Percentiles rank a stretch among this genome's conserved stretches.
These are phyloP conservation scores for Platygyra sinensis DNA, from an alignment of 64 coral and sea anemone species.

Conservation along the genomic window DNA sequence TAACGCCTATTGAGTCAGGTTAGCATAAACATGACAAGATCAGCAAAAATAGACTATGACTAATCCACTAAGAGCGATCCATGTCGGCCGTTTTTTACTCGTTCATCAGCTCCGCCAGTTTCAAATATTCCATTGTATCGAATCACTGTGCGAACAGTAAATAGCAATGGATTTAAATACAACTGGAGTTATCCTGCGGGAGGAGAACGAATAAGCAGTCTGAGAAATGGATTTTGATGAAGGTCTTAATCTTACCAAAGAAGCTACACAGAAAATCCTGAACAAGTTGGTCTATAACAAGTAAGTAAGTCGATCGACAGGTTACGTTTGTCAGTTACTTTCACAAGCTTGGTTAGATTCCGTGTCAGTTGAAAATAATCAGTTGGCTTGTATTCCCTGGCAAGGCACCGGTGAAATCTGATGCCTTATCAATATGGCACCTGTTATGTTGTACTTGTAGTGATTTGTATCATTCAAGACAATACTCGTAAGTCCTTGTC, in stretches of 20 bases:
- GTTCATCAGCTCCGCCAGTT: neutral
- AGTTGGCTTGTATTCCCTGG: neutral
- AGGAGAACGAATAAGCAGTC: neutral
- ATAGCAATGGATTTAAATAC: no score
- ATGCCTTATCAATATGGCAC: neutral
- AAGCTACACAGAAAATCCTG: slow-evolving; percentile 64
- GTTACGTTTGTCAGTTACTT: neutral
- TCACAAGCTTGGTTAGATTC: neutral
- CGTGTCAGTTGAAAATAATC: neutral
- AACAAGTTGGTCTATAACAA: slow-evolving; percentile 84
- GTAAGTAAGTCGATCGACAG: slow-evolving; percentile 74
- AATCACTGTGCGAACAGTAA: neutral
- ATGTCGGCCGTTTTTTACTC: neutral
- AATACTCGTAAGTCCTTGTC: neutral
- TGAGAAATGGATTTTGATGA: slow-evolving; percentile 18
- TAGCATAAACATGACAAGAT: slow-evolving; percentile 1
- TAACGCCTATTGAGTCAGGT: neutral
- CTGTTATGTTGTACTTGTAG: neutral
- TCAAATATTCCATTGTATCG: neutral
- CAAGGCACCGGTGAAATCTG: neutral
- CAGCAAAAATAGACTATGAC: slow-evolving; percentile 24
- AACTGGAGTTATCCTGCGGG: no score
- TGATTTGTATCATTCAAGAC: neutral
- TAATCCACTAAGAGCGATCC: neutral
- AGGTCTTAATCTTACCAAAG: slow-evolving; percentile 52